Percentiles rank a stretch among this genome's conserved stretches.
phyloP scores from a whole-genome alignment of 2,888 invertebrate species.

The Disparrhopalites patrizii region DNA sequence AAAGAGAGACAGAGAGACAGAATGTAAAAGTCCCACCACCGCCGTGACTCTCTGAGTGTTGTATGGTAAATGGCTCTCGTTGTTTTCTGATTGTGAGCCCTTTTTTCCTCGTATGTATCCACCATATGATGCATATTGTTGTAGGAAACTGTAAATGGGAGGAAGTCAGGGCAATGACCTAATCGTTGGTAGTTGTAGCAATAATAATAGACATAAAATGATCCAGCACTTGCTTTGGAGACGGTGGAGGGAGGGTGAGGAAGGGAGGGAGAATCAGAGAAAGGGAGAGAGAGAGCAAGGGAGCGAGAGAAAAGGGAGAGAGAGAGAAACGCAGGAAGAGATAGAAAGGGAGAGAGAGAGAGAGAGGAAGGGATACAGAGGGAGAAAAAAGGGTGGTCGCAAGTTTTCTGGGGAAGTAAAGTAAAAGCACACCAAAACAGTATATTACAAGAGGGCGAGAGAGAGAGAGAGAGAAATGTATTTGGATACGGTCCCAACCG shows the following conservation, averaged over 20 bases:
- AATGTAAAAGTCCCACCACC: too few relatives aligned
- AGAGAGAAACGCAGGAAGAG: not conserved
- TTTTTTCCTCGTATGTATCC: too few relatives aligned
- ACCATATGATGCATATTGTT: not conserved
- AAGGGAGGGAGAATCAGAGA: not conserved
- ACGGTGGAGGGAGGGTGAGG: not conserved
- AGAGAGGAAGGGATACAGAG: too few relatives aligned
- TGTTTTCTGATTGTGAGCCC: too few relatives aligned
- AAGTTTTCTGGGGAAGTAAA: too few relatives aligned
- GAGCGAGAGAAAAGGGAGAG: not conserved
- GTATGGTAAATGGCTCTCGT: too few relatives aligned
- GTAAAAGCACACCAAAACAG: too few relatives aligned
- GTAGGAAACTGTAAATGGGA: not conserved
- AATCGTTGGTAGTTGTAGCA: constrained; percentile 7
- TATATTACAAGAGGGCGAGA: not conserved
- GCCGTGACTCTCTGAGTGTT: too few relatives aligned
- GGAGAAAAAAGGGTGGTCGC: too few relatives aligned
- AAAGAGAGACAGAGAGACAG: too few relatives aligned
- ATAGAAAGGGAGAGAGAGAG: too few relatives aligned
- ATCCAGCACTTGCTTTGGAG: constrained; percentile 18
- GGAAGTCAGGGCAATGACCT: constrained; percentile 21
- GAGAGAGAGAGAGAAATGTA: not conserved
- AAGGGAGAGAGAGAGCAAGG: not conserved
- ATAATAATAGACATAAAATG: constrained; percentile 24
- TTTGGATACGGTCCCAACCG: constrained; percentile 15